Evolutionary conservation across 2,113 vertebrate species (phyloP).

Genomic region (Phaethon lepturus): DNA sequence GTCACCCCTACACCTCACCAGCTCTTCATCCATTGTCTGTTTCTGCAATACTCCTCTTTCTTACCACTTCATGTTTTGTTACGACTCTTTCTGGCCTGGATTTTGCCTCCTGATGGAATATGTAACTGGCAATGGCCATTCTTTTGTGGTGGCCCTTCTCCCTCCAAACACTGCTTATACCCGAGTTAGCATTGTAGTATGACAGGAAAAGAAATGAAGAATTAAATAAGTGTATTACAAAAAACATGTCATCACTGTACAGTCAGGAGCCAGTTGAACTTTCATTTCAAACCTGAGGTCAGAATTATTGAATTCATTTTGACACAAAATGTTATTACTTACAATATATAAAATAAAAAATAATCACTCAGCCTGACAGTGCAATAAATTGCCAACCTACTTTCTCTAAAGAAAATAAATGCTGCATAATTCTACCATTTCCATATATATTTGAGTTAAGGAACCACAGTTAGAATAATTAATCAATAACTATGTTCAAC

Average conservation of each 20-base stretch:
- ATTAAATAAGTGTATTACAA: not conserved
- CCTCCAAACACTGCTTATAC: not conserved
- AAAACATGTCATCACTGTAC: not conserved
- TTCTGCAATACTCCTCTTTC: not conserved
- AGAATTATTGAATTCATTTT: not conserved
- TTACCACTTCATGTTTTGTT: not conserved
- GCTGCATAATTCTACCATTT: not conserved
- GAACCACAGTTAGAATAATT: not conserved
- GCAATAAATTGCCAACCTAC: not conserved
- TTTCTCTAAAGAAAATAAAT: not conserved
- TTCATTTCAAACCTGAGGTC: not conserved
- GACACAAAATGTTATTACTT: not conserved
- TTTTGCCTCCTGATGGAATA: not conserved
- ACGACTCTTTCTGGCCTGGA: not conserved
- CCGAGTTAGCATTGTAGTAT: not conserved
- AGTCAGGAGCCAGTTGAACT: not conserved
- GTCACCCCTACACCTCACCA: not conserved
- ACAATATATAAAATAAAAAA: not conserved
- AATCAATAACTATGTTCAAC: slow-evolving; percentile 3
- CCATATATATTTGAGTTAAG: not conserved
- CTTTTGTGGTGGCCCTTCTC: not conserved
- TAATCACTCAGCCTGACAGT: not conserved
- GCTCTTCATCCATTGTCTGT: not conserved
- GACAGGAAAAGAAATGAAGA: not conserved
- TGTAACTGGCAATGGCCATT: not conserved